Evolutionary conservation across 2,113 vertebrate species (phyloP).

Genomic region (Chascanopsetta lugubris): DNA sequence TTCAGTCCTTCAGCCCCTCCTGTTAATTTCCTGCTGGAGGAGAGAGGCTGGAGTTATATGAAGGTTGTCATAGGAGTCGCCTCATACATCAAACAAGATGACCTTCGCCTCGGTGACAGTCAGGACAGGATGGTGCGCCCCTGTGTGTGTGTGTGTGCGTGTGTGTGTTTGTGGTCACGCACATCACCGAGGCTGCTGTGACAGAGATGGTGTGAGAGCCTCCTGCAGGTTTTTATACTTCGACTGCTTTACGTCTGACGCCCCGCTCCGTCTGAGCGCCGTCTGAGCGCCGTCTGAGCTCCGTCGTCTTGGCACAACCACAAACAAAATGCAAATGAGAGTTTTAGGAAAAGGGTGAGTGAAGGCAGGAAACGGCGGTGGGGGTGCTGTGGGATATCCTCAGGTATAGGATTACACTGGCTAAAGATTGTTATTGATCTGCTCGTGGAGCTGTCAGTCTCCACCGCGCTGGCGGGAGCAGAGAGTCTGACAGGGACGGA

Average conservation of each 20-base stretch:
- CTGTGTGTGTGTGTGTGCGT: constrained; percentile 41
- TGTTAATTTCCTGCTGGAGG: constrained; percentile 70
- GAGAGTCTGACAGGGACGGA: constrained; percentile 91
- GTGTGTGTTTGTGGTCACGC: constrained; percentile 19
- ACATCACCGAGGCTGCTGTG: constrained; percentile 1
- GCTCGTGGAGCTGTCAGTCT: constrained; percentile 91
- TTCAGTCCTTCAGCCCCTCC: constrained; percentile 59
- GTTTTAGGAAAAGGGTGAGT: not conserved
- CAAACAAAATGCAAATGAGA: constrained; percentile 35
- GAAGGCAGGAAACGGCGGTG: constrained; percentile 52
- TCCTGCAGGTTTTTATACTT: no score
- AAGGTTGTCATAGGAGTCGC: constrained; percentile 73
- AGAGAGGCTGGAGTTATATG: constrained; percentile 72
- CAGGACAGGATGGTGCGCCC: constrained; percentile 52
- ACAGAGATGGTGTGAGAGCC: not conserved
- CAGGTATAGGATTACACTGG: constrained; percentile 84
- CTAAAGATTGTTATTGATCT: constrained; percentile 99
- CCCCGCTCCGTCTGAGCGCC: no score
- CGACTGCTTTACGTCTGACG: not conserved
- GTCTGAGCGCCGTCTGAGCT: no score
- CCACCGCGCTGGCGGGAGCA: constrained; percentile 80
- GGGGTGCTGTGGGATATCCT: constrained; percentile 65
- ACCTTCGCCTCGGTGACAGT: constrained; percentile 74
- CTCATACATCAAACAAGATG: constrained; percentile 72
- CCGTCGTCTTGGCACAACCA: not conserved